Evolutionary conservation across 2,888 invertebrate genomes (phyloP).

Genomic region (Tineola bisselliella): DNA sequence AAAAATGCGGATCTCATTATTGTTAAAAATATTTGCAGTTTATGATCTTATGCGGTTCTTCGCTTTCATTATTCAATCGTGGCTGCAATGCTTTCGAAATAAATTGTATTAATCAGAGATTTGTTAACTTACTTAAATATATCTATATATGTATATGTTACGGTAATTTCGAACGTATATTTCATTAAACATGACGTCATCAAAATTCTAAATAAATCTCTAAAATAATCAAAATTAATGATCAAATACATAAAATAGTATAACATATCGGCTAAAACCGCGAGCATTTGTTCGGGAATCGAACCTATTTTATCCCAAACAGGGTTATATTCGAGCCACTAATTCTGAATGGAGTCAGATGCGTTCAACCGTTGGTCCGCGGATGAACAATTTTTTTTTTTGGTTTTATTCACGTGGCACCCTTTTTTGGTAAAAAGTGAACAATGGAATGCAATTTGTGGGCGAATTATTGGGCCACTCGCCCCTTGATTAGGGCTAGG

Average conservation of each 20-base stretch:
- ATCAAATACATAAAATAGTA: background rate
- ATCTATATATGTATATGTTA: no score
- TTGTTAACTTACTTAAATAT: no score
- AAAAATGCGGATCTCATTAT: background rate
- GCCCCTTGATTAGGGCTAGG: constrained; percentile 48
- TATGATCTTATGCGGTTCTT: no score
- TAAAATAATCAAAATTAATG: no score
- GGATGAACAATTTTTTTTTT: constrained; percentile 36
- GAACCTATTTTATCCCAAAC: constrained; percentile 4
- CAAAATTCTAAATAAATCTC: no score
- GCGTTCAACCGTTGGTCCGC: constrained; percentile 31
- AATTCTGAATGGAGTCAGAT: constrained; percentile 42
- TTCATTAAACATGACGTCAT: no score
- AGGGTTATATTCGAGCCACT: constrained; percentile 41
- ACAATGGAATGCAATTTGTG: constrained; percentile 68
- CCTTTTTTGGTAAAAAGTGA: constrained; percentile 61
- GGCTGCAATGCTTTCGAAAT: background rate
- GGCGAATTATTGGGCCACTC: constrained; percentile 54
- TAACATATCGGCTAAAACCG: background rate
- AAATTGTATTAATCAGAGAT: no score
- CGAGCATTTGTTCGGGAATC: background rate
- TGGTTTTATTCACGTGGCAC: constrained; percentile 24
- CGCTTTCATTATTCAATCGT: background rate
- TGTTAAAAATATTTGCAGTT: background rate
- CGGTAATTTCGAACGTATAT: no score